Base-by-base conservation (phyloP, 2,888 invertebrate genomes). In the Pilophorus perplexus region DNA sequence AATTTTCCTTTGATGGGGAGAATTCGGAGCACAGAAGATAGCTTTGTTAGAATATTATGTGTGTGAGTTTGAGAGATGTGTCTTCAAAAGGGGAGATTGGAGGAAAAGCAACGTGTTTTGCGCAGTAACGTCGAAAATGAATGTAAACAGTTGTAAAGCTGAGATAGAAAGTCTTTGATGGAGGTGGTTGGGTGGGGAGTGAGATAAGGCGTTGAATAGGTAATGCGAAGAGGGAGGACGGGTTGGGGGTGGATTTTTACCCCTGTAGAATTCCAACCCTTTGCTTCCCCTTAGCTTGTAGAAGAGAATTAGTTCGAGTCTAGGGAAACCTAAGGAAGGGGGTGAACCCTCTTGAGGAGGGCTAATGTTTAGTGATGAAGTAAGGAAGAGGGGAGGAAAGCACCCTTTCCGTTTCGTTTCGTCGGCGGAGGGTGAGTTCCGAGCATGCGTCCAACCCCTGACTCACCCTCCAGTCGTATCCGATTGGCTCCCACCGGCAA, bases 171-270 rank as follows among this genome's bases (percentile, higher is more conserved):
- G 55, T 55, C 55, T 22, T 33, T 55, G 12, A 12, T 55, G 37
- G 55, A 14, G 5, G n/a, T n/a, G n/a, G n/a, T n/a, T n/a, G n/a
- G 37, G 55, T 33, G 55, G 22, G 14, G 28, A 55, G 55, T 22
- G 22, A 55, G 55, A 55, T 55, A 55, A 55, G 55, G 55, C 55
- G 59, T 59, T 59, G 59, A 44, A 59, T 59, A 59, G 59, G 59
- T 59, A 59, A 59, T 27, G 27, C 27, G 42, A 25, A 25, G 22
- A 10, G 44, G 44, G 18, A 57, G 55, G 55, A 28, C 16, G 10
- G 44, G 48, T 20, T 18, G 20, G 42, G 2, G 12, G 16, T 14
- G 27, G 22, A 59, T 44, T 59, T 59, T 59, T 27, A 59, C 44
- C 44, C 59, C 44, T 59, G 40, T 27, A 44, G 23, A 57, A 40